These are phyloP conservation scores for Corythaeola cristata DNA, from an alignment of 2,113 vertebrate genomes.

Conservation along the genomic window DNA sequence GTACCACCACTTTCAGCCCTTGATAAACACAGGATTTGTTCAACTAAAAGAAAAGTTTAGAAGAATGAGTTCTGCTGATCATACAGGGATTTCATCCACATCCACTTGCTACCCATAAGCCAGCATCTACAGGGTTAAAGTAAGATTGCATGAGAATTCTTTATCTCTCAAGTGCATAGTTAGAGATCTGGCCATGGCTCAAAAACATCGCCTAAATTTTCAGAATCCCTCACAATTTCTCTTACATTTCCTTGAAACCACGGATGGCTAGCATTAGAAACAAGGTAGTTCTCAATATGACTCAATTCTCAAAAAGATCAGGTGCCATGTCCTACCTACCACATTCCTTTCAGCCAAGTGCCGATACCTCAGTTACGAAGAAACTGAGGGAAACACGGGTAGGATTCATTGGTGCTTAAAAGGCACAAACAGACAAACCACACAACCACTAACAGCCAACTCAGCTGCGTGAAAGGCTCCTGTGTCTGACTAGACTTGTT, in stretches of 20 bases:
- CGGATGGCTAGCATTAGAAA: background rate
- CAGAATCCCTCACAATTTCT: background rate
- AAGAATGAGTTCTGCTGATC: background rate
- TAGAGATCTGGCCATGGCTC: background rate
- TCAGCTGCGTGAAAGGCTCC: background rate
- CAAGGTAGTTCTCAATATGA: background rate
- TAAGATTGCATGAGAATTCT: background rate
- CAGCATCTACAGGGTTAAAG: conserved; percentile 17
- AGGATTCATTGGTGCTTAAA: background rate
- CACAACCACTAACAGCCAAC: background rate
- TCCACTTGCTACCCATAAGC: background rate
- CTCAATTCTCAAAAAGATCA: background rate
- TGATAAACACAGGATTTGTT: background rate
- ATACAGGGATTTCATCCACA: background rate
- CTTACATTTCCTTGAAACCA: background rate
- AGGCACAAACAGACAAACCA: background rate
- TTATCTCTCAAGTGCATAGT: background rate
- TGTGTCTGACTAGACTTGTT: background rate
- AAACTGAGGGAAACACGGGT: background rate
- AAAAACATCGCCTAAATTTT: background rate
- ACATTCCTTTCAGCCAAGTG: background rate
- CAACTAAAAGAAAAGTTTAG: background rate
- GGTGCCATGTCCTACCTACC: background rate
- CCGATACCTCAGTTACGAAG: background rate
- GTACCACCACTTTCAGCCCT: background rate